phyloP scores from a whole-genome alignment of 2,888 invertebrate species.

The Oligia latruncula region DNA sequence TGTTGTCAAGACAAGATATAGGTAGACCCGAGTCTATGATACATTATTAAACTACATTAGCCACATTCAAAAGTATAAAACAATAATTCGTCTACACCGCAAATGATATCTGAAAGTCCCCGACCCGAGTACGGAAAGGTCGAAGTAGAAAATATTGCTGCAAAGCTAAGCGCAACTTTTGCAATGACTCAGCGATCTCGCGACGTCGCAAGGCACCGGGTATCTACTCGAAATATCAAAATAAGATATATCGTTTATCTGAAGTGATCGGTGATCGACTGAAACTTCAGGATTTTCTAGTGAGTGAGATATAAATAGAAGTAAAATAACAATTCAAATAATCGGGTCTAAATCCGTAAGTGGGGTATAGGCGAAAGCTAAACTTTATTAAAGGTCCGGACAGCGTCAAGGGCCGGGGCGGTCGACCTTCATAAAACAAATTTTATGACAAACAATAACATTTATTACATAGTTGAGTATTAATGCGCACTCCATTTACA shows the following conservation, averaged over 20 bases:
- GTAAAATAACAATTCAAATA: conserved; percentile 72
- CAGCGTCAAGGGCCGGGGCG: conserved; percentile 76
- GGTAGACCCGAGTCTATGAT: not conserved
- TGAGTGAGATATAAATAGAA: conserved; percentile 58
- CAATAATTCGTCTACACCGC: conserved; percentile 65
- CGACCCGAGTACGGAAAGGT: conserved; percentile 70
- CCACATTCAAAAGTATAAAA: conserved; percentile 41
- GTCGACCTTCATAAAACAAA: conserved; percentile 87
- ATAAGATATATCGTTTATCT: conserved; percentile 75
- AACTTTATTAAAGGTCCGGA: conserved; percentile 84
- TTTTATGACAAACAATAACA: conserved; percentile 89
- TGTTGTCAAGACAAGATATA: not conserved
- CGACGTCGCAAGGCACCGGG: conserved; percentile 74
- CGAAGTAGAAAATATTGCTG: conserved; percentile 79
- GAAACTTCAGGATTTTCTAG: conserved; percentile 58
- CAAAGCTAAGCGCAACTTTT: conserved; percentile 81
- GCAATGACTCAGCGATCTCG: conserved; percentile 81
- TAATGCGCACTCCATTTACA: conserved; percentile 87
- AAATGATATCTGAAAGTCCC: conserved; percentile 70
- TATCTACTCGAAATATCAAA: conserved; percentile 81
- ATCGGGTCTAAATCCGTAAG: conserved; percentile 74
- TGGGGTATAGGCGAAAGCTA: conserved; percentile 78
- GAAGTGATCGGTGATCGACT: conserved; percentile 66
- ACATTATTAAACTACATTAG: not conserved
- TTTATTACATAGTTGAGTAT: conserved; percentile 88